These are phyloP conservation scores for Drosophila micromelanica DNA, from an alignment of 1,140 invertebrate genomes.

Conservation along the genomic window DNA sequence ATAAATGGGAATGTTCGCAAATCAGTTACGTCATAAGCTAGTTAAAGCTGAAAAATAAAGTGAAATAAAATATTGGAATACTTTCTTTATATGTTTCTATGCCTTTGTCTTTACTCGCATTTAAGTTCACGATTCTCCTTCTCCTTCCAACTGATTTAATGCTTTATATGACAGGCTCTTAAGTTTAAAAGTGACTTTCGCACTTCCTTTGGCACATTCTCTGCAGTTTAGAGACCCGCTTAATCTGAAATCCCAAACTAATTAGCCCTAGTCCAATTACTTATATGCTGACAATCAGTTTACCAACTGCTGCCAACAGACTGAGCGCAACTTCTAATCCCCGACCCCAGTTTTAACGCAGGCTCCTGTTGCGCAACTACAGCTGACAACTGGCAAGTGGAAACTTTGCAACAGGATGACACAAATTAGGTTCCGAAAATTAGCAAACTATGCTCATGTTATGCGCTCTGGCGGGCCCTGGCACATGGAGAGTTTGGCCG, in stretches of 20 bases:
- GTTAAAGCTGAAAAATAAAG: background rate
- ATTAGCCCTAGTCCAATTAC: constrained; percentile 43
- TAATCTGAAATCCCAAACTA: constrained; percentile 17
- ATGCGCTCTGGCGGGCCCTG: constrained; percentile 20
- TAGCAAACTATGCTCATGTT: constrained; percentile 67
- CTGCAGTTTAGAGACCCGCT: background rate
- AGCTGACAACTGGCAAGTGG: constrained; percentile 22
- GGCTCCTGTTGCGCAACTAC: constrained; percentile 1
- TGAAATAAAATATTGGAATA: too few species aligned
- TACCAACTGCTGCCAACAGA: background rate
- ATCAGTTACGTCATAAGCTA: constrained; percentile 34
- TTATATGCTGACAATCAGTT: constrained; percentile 23
- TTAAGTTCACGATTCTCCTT: too few species aligned
- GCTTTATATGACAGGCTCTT: background rate
- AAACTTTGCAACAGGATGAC: constrained; percentile 74
- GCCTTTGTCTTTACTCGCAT: too few species aligned
- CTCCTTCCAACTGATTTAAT: too few species aligned
- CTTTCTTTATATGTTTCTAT: too few species aligned
- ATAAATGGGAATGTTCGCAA: constrained; percentile 39
- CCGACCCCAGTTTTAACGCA: background rate
- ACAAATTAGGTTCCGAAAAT: constrained; percentile 71
- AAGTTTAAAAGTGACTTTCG: background rate
- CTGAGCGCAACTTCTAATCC: constrained; percentile 20
- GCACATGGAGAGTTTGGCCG: constrained; percentile 48
- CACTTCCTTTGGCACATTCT: background rate